These are phyloP conservation scores for Conistra vaccinii DNA, from an alignment of 2,888 invertebrate genomes.

Conservation along the genomic window DNA sequence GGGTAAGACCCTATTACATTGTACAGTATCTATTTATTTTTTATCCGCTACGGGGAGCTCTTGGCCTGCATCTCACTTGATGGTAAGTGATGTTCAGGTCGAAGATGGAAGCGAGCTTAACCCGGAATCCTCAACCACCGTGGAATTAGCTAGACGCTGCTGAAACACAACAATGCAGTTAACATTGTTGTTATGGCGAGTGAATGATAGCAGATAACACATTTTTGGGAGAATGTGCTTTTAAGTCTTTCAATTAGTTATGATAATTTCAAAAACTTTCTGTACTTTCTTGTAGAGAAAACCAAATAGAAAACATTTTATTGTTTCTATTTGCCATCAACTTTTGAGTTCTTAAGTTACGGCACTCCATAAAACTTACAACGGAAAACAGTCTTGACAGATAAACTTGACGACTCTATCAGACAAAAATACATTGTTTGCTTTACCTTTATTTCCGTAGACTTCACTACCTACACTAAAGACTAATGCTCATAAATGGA, in stretches of 20 bases:
- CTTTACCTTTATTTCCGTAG: neutral
- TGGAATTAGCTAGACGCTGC: no score
- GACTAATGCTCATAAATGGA: neutral
- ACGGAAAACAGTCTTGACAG: neutral
- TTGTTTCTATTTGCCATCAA: slow-evolving; percentile 9
- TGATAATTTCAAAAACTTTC: neutral
- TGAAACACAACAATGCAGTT: no score
- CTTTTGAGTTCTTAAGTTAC: slow-evolving; percentile 17
- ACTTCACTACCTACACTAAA: neutral
- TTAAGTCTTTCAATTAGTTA: neutral
- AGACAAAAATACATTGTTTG: slow-evolving; percentile 25
- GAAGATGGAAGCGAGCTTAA: no score
- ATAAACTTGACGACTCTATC: slow-evolving; percentile 4
- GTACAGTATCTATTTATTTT: neutral
- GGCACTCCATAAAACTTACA: slow-evolving; percentile 13
- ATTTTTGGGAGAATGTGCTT: neutral
- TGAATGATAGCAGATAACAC: neutral
- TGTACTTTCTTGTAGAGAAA: neutral
- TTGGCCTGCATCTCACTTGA: no score
- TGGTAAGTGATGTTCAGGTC: no score
- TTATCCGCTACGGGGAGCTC: no score
- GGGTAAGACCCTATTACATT: neutral
- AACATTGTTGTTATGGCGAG: neutral
- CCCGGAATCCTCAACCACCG: no score
- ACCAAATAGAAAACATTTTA: neutral